These are phyloP conservation scores for Oegoconia quadripuncta DNA, from an alignment of 2,888 invertebrate genomes.

Conservation along the genomic window DNA sequence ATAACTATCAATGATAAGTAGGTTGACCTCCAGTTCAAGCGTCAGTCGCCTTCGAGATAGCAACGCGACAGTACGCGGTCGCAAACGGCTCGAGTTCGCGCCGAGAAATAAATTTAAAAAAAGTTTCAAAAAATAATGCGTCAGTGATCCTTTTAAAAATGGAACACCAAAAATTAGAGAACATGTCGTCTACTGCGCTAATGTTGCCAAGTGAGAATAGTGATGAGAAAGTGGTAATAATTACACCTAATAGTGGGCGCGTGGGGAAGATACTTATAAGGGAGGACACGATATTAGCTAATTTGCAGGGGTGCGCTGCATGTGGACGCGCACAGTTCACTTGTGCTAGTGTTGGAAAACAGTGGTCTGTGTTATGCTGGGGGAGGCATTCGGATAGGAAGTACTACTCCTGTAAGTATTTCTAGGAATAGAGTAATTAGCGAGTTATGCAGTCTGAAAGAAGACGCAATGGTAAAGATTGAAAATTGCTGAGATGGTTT, in stretches of 20 bases:
- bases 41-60: not conserved
- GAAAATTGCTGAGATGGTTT: too few species aligned
- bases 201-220: slow-evolving; percentile 40
- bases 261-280: slow-evolving; percentile 53
- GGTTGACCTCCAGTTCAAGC: not conserved
- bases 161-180: slow-evolving; percentile 38
- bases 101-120: not conserved
- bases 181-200: slow-evolving; percentile 29
- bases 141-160: too few species aligned
- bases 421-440: too few species aligned
- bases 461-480: too few species aligned
- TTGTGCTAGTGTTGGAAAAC: slow-evolving; percentile 54
- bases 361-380: slow-evolving; percentile 69
- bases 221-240: slow-evolving; percentile 41
- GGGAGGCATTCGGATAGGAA: slow-evolving; percentile 57
- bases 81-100: too few species aligned
- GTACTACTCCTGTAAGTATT: slow-evolving; percentile 66
- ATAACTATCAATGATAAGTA: not conserved
- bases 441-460: too few species aligned
- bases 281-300: slow-evolving; percentile 62
- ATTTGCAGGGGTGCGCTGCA: slow-evolving; percentile 55
- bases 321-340: slow-evolving; percentile 58
- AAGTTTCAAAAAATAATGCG: not conserved
- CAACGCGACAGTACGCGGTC: not conserved
- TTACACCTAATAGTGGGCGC: slow-evolving; percentile 37